A percentile compares a stretch with the other conserved stretches of the same genome.
phyloP scores from a whole-genome alignment of 2,888 invertebrate species.

The Eupithecia centaureata region DNA sequence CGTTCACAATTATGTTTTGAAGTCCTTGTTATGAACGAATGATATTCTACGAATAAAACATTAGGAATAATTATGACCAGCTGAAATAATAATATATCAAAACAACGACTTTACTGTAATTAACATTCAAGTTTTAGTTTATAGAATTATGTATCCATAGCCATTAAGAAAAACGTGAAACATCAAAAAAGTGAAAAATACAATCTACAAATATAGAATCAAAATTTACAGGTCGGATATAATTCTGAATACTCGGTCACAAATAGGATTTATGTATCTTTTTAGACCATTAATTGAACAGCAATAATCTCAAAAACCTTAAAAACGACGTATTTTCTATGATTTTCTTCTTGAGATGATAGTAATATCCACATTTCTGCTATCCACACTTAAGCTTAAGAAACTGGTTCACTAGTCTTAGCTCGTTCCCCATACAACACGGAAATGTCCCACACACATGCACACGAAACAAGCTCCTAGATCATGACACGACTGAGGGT shows the following conservation, averaged over 20 bases:
- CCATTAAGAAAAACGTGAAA: not conserved
- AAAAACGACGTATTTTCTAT: conserved; percentile 12
- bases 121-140: too few species aligned
- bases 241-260: not conserved
- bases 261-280: conserved; percentile 9
- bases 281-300: conserved; percentile 17
- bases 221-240: too few species aligned
- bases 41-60: not conserved
- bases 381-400: conserved; percentile 18
- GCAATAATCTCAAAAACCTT: conserved; percentile 9
- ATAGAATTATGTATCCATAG: not conserved
- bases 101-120: not conserved
- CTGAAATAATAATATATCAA: too few species aligned
- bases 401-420: conserved; percentile 12
- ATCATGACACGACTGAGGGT: not conserved
- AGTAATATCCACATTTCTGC: conserved; percentile 7
- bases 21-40: not conserved
- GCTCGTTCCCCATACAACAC: conserved; percentile 16
- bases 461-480: conserved; percentile 1
- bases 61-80: not conserved
- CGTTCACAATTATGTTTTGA: not conserved
- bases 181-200: too few species aligned
- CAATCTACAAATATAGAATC: too few species aligned
- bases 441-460: not conserved
- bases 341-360: too few species aligned